phyloP scores from a whole-genome alignment of 2,888 invertebrate species.

The Zaprionus bogoriensis region DNA sequence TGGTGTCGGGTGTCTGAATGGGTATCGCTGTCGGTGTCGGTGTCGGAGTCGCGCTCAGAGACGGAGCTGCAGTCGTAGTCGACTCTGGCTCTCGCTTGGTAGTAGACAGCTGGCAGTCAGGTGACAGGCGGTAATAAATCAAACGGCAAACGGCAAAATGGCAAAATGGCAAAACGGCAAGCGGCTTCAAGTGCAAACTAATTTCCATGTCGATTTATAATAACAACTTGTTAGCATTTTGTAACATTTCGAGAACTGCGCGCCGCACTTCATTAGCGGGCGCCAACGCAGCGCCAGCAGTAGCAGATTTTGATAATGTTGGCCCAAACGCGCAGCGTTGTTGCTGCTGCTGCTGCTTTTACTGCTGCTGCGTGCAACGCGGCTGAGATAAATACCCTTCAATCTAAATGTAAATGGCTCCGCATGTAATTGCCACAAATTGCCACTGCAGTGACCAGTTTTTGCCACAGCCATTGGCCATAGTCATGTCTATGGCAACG shows the following conservation, averaged over 20 bases:
- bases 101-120: conserved; percentile 76
- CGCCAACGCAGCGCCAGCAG: conserved; percentile 59
- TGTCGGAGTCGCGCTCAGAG: conserved; percentile 14
- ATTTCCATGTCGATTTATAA: conserved; percentile 81
- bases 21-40: conserved; percentile 25
- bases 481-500: conserved; percentile 61
- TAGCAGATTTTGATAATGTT: conserved; percentile 50
- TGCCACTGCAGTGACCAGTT: conserved; percentile 80
- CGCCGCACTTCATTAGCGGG: conserved; percentile 68
- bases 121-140: conserved; percentile 79
- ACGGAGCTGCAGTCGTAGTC: conserved; percentile 21
- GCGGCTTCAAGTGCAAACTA: conserved; percentile 81
- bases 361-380: conserved; percentile 33
- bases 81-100: conserved; percentile 42
- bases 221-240: conserved; percentile 79
- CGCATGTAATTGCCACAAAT: conserved; percentile 81
- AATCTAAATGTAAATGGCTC: conserved; percentile 80
- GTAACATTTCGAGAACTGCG: conserved; percentile 54
- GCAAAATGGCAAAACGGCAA: conserved; percentile 74
- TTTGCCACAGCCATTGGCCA: conserved; percentile 69
- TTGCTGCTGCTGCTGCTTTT: conserved; percentile 13
- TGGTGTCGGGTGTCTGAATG: conserved; percentile 47
- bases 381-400: conserved; percentile 77
- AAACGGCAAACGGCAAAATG: conserved; percentile 70
- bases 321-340: conserved; percentile 14